Evolutionary conservation across 1,140 invertebrate species (phyloP).

Genomic region (Zelostemma sp.): DNA sequence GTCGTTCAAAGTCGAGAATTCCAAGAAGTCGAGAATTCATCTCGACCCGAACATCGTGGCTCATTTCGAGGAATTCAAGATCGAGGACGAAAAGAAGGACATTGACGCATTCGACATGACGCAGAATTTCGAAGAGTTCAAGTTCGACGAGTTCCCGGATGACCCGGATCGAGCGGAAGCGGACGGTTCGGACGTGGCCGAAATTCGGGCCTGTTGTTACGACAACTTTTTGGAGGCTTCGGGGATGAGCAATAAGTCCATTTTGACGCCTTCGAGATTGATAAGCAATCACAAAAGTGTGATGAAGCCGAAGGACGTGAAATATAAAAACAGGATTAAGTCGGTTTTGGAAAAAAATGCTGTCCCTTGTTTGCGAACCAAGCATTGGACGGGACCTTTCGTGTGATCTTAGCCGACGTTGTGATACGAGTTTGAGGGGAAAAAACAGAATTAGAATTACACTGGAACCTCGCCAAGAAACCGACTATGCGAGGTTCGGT

Average conservation of each 20-base stretch:
- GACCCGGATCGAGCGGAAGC: conserved; percentile 73
- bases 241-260: conserved; percentile 84
- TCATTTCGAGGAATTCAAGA: conserved; percentile 69
- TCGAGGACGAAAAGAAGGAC: conserved; percentile 52
- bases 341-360: conserved; percentile 64
- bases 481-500: no score
- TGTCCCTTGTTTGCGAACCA: conserved; percentile 54
- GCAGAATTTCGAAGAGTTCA: conserved; percentile 85
- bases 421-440: no score
- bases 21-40: conserved; percentile 22
- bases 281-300: conserved; percentile 82
- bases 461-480: no score
- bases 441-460: no score
- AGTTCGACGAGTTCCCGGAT: conserved; percentile 79
- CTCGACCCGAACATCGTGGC: conserved; percentile 53
- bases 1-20: no score
- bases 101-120: conserved; percentile 74
- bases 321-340: conserved; percentile 71
- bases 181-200: conserved; percentile 71
- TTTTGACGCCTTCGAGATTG: conserved; percentile 79
- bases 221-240: conserved; percentile 85
- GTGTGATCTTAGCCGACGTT: conserved; percentile 52
- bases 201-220: conserved; percentile 54
- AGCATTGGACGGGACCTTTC: conserved; percentile 71
- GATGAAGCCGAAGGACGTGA: conserved; percentile 83